Evolutionary conservation across 2,797 vertebrate genomes (phyloP).

Genomic region (Yasuhikotakia modesta): DNA sequence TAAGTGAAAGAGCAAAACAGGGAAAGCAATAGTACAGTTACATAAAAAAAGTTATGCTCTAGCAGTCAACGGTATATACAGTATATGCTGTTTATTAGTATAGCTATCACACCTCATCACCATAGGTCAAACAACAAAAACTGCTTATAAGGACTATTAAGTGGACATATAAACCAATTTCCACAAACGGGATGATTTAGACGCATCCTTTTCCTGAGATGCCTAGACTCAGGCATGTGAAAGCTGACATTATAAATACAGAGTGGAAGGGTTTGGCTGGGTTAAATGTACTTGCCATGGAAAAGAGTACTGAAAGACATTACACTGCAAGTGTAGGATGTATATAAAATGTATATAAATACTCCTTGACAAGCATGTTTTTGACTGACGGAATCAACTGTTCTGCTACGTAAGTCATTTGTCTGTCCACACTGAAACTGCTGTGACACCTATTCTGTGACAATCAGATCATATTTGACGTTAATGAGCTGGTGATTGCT

Average conservation of each 20-base stretch:
- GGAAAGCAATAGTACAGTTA: too few relatives aligned
- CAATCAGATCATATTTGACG: neutral
- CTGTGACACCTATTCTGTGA: neutral
- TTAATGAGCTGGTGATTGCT: too few relatives aligned
- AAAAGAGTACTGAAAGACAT: constrained; percentile 8
- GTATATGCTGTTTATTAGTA: too few relatives aligned
- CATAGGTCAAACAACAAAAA: constrained; percentile 24
- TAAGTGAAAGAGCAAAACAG: too few relatives aligned
- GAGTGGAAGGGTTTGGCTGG: neutral
- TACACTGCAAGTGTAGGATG: constrained; percentile 11
- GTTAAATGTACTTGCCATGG: neutral
- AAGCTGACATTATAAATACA: constrained; percentile 59
- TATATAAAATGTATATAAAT: constrained; percentile 17
- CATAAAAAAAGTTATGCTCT: too few relatives aligned
- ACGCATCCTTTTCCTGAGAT: constrained; percentile 64
- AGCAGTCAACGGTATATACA: too few relatives aligned
- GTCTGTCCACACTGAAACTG: neutral
- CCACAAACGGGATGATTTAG: constrained; percentile 67
- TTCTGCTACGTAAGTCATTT: neutral
- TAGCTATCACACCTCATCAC: too few relatives aligned
- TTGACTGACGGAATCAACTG: neutral
- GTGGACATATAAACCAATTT: constrained; percentile 58
- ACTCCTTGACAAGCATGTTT: neutral
- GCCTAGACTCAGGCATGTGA: constrained; percentile 66
- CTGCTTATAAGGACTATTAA: constrained; percentile 40